Evolutionary conservation across 2,888 invertebrate genomes (phyloP).

Genomic region (Hydroisotoma schaefferi): DNA sequence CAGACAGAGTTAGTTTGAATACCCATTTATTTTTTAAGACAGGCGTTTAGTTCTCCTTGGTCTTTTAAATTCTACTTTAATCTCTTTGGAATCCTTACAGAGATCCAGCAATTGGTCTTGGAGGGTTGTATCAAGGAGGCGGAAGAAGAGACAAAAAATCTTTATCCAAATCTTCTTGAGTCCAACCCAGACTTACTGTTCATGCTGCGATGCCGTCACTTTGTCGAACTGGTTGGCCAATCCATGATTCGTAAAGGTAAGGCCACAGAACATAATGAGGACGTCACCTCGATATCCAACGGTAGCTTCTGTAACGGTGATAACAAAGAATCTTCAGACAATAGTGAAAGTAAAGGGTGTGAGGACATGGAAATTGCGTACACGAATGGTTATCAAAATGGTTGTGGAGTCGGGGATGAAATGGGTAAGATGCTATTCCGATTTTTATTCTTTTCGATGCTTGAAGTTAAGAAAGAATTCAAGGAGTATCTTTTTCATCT

Average conservation of each 20-base stretch:
- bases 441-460: constrained; percentile 8
- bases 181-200: constrained; percentile 86
- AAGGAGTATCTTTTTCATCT: neutral
- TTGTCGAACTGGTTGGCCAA: constrained; percentile 86
- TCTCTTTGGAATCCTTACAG: constrained; percentile 56
- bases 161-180: constrained; percentile 92
- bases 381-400: constrained; percentile 62
- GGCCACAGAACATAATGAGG: constrained; percentile 22
- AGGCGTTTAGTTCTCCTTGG: too few species aligned
- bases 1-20: constrained; percentile 75
- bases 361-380: constrained; percentile 48
- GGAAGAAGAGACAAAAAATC: constrained; percentile 78
- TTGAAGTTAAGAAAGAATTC: too few species aligned
- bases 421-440: constrained; percentile 34
- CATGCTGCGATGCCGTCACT: constrained; percentile 95
- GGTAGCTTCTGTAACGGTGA: constrained; percentile 39
- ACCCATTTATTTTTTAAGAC: neutral
- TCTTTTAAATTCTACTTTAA: too few species aligned
- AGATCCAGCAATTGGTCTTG: constrained; percentile 86
- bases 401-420: constrained; percentile 58
- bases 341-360: constrained; percentile 3
- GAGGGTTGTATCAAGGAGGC: constrained; percentile 94
- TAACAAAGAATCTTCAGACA: constrained; percentile 3
- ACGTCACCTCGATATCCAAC: neutral
- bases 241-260: constrained; percentile 42